phyloP scores from a whole-genome alignment of 2,888 invertebrate species.

The Lissonota sp. region DNA sequence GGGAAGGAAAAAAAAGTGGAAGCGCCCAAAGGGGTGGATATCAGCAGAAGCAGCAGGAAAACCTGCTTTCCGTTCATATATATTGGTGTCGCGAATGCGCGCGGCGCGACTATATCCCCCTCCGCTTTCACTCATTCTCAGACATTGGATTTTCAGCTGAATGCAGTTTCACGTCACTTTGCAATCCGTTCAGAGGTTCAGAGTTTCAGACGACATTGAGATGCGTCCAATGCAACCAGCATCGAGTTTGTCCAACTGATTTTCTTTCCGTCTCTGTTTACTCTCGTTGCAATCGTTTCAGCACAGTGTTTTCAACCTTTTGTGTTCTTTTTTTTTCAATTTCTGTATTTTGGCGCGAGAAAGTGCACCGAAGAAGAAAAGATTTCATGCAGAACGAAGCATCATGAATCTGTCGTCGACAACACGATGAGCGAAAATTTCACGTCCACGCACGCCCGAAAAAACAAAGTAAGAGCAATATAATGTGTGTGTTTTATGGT shows the following conservation, averaged over 20 bases:
- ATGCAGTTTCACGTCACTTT: constrained; percentile 81
- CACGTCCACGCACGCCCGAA: no score
- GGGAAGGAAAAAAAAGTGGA: constrained; percentile 19
- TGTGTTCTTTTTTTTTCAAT: no score
- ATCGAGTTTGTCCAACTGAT: constrained; percentile 8
- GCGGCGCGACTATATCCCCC: constrained; percentile 76
- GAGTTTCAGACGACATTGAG: constrained; percentile 81
- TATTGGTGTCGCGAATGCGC: constrained; percentile 81
- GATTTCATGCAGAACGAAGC: no score
- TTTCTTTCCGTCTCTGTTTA: neutral
- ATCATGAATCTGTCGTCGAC: no score
- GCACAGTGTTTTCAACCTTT: no score
- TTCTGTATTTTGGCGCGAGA: no score
- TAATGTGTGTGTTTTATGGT: no score
- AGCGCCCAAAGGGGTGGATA: constrained; percentile 46
- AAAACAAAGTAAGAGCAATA: no score
- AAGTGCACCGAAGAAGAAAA: no score
- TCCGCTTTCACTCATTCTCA: constrained; percentile 68
- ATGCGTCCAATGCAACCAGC: constrained; percentile 77
- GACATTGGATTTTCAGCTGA: constrained; percentile 72
- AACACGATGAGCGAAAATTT: no score
- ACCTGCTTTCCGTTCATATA: constrained; percentile 56
- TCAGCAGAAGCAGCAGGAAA: neutral
- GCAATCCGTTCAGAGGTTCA: constrained; percentile 80
- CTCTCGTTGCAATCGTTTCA: neutral